Percentiles rank a stretch among this genome's conserved stretches.
Evolutionary conservation across 1,140 invertebrate genomes (phyloP).

Genomic region (Pseudomyrmex sp.): DNA sequence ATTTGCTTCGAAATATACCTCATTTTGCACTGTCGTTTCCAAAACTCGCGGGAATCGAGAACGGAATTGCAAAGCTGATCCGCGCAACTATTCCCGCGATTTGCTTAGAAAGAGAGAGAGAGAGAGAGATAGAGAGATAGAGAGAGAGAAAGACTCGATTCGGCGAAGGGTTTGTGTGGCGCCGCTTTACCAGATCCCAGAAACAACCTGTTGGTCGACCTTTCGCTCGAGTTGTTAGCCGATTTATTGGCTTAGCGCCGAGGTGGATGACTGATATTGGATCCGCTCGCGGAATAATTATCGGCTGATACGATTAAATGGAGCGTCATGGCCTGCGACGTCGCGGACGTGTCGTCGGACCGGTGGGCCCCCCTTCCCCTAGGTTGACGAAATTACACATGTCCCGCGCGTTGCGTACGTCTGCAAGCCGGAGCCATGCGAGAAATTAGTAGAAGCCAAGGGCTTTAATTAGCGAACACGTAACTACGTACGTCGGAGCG

Average conservation of each 20-base stretch:
- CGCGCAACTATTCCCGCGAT: not conserved
- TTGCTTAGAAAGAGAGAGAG: not conserved
- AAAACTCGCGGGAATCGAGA: not conserved
- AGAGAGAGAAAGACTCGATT: not conserved
- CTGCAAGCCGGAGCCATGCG: slow-evolving; percentile 28
- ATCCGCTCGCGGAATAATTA: slow-evolving; percentile 45
- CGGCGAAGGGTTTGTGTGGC: not conserved
- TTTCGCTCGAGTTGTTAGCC: slow-evolving; percentile 38
- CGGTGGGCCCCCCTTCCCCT: not conserved
- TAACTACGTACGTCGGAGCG: slow-evolving; percentile 23
- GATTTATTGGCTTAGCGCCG: slow-evolving; percentile 43
- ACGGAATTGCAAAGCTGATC: not conserved
- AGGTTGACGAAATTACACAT: slow-evolving; percentile 45
- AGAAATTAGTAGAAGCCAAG: slow-evolving; percentile 51
- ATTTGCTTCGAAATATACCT: no score
- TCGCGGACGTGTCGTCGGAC: not conserved
- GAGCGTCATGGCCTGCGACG: slow-evolving; percentile 7
- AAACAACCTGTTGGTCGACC: slow-evolving; percentile 53
- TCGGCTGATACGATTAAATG: slow-evolving; percentile 43
- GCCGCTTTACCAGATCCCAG: slow-evolving; percentile 6
- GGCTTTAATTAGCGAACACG: slow-evolving; percentile 58
- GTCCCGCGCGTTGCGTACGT: not conserved
- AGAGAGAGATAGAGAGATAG: no score
- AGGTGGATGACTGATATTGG: slow-evolving; percentile 40
- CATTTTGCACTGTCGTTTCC: not conserved